Base-by-base conservation (phyloP, 2,888 invertebrate genomes). In the Clepsis dumicolana region DNA sequence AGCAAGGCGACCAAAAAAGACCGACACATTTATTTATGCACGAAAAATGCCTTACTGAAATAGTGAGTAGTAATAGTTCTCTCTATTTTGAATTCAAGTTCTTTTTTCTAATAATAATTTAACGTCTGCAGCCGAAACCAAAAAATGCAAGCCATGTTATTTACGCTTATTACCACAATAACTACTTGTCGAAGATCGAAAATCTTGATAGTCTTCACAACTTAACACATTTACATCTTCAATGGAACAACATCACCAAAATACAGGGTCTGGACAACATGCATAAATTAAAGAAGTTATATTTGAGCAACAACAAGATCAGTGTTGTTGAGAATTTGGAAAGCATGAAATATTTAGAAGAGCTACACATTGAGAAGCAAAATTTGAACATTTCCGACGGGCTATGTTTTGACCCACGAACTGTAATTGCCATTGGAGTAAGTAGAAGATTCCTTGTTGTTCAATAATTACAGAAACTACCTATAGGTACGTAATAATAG, bases 141-240 rank as follows among this genome's bases (percentile, higher is more conserved):
- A 91, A 89, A 65, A 79, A 83, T 62, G 79, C 89, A 8, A 87
- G 75, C n/a, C 81, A 94, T 60, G 75, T 97, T 52, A 92, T 94
- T 21, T 94, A 95, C 73, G 93, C 96, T 18, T 98, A 96, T 88
- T 94, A 97, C 48, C 98, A 97, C 80, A 96, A 96, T 79, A 99
- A 98, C 84, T 94, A 95, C 75, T 96, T 99, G 73, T 86, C 94
- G 0, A 95, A 95, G 82, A 95, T 98, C 24, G 94, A 96, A 82
- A 96, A 97, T 77, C 81, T 98, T 7, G 92, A 95, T 59, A 85
- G 90, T 25, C 90, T 97, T 3, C 90, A 86, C 57, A 95, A 96
- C 75, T 85, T 97, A 50, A 96, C 95, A 1, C 95, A 96, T 74
- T 88, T 96, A 56, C 97, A 95, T 84, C 84, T 96, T 16, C 97